A percentile compares a stretch with the other conserved stretches of the same genome.
These are phyloP conservation scores for Eupithecia subfuscata DNA, from an alignment of 2,888 invertebrate genomes.

Conservation along the genomic window DNA sequence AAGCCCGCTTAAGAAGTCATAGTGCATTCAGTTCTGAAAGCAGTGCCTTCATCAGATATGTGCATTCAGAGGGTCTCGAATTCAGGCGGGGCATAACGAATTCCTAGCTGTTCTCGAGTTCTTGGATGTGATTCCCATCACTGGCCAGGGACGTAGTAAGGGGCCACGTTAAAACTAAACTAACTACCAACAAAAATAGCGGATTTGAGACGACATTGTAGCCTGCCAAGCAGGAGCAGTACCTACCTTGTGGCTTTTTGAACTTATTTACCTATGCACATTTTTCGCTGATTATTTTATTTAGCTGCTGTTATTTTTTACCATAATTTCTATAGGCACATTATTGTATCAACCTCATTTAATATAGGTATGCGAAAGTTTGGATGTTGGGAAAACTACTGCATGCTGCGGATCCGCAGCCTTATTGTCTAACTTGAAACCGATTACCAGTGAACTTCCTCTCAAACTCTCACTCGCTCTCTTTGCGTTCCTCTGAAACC, in stretches of 20 bases:
- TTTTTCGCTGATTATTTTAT: not conserved
- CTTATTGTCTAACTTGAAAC: no score
- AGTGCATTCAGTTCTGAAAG: slow-evolving; percentile 10
- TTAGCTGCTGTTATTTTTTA: not conserved
- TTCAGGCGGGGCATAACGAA: slow-evolving; percentile 4
- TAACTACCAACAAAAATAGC: no score
- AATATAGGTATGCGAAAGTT: not conserved
- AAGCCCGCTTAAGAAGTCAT: not conserved
- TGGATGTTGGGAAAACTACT: not conserved
- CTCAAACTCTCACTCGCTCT: no score
- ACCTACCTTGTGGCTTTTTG: not conserved
- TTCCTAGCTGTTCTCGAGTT: slow-evolving; percentile 5
- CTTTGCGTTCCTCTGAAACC: no score
- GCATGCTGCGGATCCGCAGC: no score
- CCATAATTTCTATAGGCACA: not conserved
- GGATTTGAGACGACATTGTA: no score
- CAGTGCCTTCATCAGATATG: slow-evolving; percentile 13
- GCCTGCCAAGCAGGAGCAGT: no score
- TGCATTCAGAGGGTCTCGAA: slow-evolving; percentile 8
- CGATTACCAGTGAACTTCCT: no score
- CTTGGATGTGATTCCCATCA: slow-evolving; percentile 9
- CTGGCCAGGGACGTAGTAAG: not conserved
- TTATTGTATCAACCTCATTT: not conserved
- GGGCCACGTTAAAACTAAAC: not conserved
- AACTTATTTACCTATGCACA: not conserved